Evolutionary conservation across 2,113 vertebrate species (phyloP), one percentile per base, ranked within the genome.

Genomic region (Tympanuchus pallidicinctus): DNA sequence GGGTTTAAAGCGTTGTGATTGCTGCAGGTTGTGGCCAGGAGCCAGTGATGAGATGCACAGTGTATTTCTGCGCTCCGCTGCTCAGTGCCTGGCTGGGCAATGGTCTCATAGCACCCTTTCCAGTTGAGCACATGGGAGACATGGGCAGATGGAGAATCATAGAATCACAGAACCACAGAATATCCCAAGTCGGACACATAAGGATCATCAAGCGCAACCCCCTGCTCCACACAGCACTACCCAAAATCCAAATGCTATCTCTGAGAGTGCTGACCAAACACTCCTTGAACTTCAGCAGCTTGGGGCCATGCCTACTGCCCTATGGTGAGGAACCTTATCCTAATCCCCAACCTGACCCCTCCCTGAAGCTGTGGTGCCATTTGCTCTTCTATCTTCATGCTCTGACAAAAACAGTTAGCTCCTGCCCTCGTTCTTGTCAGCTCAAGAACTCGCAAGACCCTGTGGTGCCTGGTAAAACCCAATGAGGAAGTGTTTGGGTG

Each of bases 341-440:
- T 52, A 27, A 52, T 25, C 25, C 50, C 20, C 50, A 52, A 27
- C 24, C 25, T 52, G 25, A 52, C 25, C 14, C 25, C 13, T 27
- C 50, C 25, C 50, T 27, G 40, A 40, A 82, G 48, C 34, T 73
- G 28, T 1, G 28, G 9, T 18, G 38, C 4, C 11, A 42, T 92
- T 82, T 16, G 21, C 2, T 52, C 59, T 40, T 36, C 36, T 61
- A 22, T 28, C 20, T 47, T 30, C 38, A 13, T 48, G 17, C 11
- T 24, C 40, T 65, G 18, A 15, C 52, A 61, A 60, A 75, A 38
- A 60, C 64, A 76, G 52, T 22, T 2, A 13, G 3, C 30, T 67
- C 25, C 27, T 57, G 38, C 19, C 54, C 38, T 56, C 9, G 2
- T 42, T 78, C 52, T 38, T 2, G 1, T 10, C 0, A 0, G 15